Percentiles rank a stretch among this genome's conserved stretches.
These are phyloP conservation scores for Dorcus parallelipipedus DNA, from an alignment of 2,888 invertebrate genomes.

Conservation along the genomic window DNA sequence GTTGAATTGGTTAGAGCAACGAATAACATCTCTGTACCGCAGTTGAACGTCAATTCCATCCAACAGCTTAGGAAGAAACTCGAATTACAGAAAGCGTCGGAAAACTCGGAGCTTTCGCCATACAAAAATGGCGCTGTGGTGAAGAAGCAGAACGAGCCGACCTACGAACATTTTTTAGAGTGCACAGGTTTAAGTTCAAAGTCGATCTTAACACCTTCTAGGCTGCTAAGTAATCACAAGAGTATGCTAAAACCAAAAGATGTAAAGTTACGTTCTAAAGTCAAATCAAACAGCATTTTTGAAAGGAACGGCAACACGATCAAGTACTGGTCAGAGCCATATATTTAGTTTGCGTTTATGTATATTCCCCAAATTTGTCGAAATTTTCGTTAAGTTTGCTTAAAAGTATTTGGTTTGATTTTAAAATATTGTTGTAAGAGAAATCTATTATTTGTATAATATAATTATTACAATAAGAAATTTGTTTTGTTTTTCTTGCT, in stretches of 20 bases:
- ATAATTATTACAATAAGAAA: neutral
- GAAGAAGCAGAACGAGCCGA: constrained; percentile 41
- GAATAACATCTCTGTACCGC: constrained; percentile 32
- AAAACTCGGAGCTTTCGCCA: constrained; percentile 38
- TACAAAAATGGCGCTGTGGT: constrained; percentile 28
- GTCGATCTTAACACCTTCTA: constrained; percentile 66
- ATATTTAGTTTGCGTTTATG: constrained; percentile 30
- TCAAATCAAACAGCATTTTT: constrained; percentile 56
- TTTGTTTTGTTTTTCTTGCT: neutral
- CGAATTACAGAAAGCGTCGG: constrained; percentile 51
- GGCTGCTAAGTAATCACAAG: constrained; percentile 71
- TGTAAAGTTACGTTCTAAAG: constrained; percentile 70
- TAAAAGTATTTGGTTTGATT: neutral
- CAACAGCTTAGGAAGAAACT: constrained; percentile 42
- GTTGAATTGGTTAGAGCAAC: constrained; percentile 39
- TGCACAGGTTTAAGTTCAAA: constrained; percentile 77
- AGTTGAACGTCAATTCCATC: constrained; percentile 36
- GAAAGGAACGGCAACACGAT: constrained; percentile 50
- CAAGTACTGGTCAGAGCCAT: constrained; percentile 49
- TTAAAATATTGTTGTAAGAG: constrained; percentile 2
- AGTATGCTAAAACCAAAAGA: constrained; percentile 75
- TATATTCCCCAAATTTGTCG: constrained; percentile 6
- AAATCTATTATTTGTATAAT: constrained; percentile 3
- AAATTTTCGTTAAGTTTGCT: no score
- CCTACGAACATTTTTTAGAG: constrained; percentile 75